These are phyloP conservation scores for Pampus argenteus DNA, from an alignment of 2,797 vertebrate genomes.

Conservation along the genomic window DNA sequence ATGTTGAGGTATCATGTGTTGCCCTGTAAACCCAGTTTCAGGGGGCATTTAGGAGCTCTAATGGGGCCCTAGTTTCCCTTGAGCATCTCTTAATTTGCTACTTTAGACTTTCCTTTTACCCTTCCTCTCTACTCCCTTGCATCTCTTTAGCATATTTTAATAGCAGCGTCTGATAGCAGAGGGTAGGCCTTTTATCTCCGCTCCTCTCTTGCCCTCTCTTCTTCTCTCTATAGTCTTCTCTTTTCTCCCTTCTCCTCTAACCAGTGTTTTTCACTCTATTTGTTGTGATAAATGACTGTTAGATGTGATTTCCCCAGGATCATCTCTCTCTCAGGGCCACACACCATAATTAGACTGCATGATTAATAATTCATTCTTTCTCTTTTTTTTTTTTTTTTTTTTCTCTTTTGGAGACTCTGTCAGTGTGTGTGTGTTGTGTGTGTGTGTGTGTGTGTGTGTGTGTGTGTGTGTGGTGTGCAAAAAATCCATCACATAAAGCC, in stretches of 20 bases:
- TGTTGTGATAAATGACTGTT: constrained; percentile 84
- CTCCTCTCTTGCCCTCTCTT: constrained; percentile 38
- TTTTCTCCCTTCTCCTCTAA: constrained; percentile 53
- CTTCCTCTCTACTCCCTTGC: constrained; percentile 57
- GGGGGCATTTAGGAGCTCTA: constrained; percentile 41
- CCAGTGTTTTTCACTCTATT: constrained; percentile 79
- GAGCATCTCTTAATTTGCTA: constrained; percentile 60
- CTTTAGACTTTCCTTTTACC: constrained; percentile 66
- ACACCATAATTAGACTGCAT: constrained; percentile 79
- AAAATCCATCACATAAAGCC: constrained; percentile 56
- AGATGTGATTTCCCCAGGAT: constrained; percentile 81
- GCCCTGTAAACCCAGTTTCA: constrained; percentile 64
- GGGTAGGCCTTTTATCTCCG: constrained; percentile 54
- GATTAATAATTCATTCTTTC: constrained; percentile 81
- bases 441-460: constrained; percentile 14
- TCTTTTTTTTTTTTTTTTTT: constrained; percentile 40
- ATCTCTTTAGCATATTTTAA: constrained; percentile 78
- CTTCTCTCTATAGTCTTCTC: constrained; percentile 21
- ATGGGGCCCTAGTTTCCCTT: constrained; percentile 46
- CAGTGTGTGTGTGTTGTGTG: constrained; percentile 26
- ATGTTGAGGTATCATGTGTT: constrained; percentile 10
- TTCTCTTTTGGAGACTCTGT: constrained; percentile 44
- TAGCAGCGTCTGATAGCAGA: constrained; percentile 49
- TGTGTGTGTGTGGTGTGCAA: constrained; percentile 24
- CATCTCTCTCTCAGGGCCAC: constrained; percentile 79